Base-by-base conservation (phyloP, 1,140 invertebrate species). In the Rhizoglyphus robini region DNA sequence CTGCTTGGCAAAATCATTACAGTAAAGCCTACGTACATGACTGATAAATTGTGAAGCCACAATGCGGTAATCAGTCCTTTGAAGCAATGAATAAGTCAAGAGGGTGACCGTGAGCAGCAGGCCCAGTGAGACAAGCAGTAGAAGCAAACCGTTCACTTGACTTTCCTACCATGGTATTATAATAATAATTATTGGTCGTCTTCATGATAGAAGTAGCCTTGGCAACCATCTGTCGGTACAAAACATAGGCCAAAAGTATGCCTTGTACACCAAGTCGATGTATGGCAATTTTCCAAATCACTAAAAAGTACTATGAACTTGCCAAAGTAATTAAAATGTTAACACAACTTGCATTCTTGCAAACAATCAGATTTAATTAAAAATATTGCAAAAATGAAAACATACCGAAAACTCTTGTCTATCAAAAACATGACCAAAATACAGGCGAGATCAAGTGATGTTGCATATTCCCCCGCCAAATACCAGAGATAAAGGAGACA, bases 221-320 rank as follows among this genome's bases (percentile, higher is more conserved):
- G 8, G 8, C 36, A 18, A 18, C 18, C 18, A 8, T 8, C 15
- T 34, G 18, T 20, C n/a, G 2, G 23, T 60, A 34, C 15, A 29
- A 27, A 32, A 65, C 27, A 23, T 36, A 51, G 2, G 51, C 67
- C 32, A 51, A 30, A 0, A 68, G 29, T 18, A 63, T 57, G 11
- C 67, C 27, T 60, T 68, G 31, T 68, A 65, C 0, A 57, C 34
- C 34, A 29, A n/a, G 34, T 65, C 48, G 20, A 66, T 49, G 15
- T 65, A 49, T 13, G 48, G n/a, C n/a, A n/a, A n/a, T n/a, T n/a
- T n/a, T n/a, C n/a, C 25, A 64, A 29, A 49, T 64, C 63, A 57
- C 61, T 63, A 23, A 41, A 41, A 8, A 48, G 48, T 63, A 47
- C 13, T 34, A 47, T 31, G 20, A 63, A 51, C 61, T 63, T 11